Percentiles rank a stretch among this genome's conserved stretches.
Evolutionary conservation across 2,888 invertebrate genomes (phyloP).

Genomic region (Marasmarcha lunaedactyla): DNA sequence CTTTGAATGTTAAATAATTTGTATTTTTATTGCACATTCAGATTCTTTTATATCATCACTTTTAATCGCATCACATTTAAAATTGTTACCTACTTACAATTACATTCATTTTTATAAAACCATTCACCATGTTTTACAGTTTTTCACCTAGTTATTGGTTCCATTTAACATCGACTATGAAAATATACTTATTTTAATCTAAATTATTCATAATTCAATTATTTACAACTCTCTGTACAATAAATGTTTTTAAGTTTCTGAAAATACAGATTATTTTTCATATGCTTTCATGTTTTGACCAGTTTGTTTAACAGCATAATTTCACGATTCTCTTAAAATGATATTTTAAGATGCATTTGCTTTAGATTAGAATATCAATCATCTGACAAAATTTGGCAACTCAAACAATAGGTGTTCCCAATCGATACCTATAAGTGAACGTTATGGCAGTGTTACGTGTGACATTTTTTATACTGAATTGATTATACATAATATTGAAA

Average conservation of each 20-base stretch:
- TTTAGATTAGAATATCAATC: no score
- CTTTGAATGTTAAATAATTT: conserved; percentile 9
- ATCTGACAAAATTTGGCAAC: conserved; percentile 5
- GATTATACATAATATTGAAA: no score
- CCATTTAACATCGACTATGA: conserved; percentile 65
- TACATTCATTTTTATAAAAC: conserved; percentile 1
- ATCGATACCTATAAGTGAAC: conserved; percentile 5
- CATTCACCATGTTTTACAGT: conserved; percentile 1
- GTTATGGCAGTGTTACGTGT: conserved; percentile 28
- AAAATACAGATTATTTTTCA: conserved; percentile 9
- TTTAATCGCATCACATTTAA: conserved; percentile 24
- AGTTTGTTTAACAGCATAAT: no score
- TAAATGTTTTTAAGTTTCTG: conserved; percentile 19
- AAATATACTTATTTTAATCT: conserved; percentile 62
- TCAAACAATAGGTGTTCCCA: no score
- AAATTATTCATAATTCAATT: conserved; percentile 39
- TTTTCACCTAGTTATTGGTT: conserved; percentile 52
- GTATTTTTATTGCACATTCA: background rate
- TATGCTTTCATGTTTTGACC: no score
- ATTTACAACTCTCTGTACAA: conserved; percentile 49
- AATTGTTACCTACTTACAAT: conserved; percentile 1
- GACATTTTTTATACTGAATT: conserved; percentile 15
- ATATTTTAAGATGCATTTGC: no score
- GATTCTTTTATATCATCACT: conserved; percentile 17
- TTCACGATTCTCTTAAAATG: no score